A percentile compares a stretch with the other conserved stretches of the same genome.
These are phyloP conservation scores for Aphodius sticticus DNA, from an alignment of 2,888 invertebrate species.

Conservation along the genomic window DNA sequence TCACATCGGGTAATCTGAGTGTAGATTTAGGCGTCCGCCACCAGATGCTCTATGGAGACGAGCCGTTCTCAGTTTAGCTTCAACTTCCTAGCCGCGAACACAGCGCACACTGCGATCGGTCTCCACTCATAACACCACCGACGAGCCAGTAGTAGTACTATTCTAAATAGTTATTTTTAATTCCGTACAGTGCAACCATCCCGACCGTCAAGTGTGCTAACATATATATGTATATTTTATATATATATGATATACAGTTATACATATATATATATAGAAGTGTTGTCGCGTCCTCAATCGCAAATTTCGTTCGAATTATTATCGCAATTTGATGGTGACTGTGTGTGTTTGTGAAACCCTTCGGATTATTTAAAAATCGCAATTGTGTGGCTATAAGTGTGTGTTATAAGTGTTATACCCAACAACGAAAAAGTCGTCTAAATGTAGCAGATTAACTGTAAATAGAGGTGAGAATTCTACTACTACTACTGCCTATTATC, in stretches of 20 bases:
- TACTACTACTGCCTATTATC: conserved; percentile 13
- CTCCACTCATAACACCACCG: neutral
- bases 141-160: neutral
- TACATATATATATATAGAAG: neutral
- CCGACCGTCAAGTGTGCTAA: neutral
- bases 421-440: neutral
- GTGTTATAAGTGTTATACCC: neutral
- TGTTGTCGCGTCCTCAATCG: neutral
- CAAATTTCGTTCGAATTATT: neutral
- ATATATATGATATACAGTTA: neutral
- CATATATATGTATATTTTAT: too few species aligned
- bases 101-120: conserved; percentile 42
- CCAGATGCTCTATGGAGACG: conserved; percentile 51
- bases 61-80: conserved; percentile 55
- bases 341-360: neutral
- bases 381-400: neutral
- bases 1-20: conserved; percentile 45
- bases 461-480: conserved; percentile 16
- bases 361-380: neutral
- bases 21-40: conserved; percentile 52
- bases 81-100: conserved; percentile 56
- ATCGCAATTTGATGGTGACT: neutral
- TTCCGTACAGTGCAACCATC: neutral
- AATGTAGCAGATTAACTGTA: conserved; percentile 15
- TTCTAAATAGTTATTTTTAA: neutral